phyloP scores from a whole-genome alignment of 2,888 invertebrate genomes.

The Hirtodrosophila trivittata region DNA sequence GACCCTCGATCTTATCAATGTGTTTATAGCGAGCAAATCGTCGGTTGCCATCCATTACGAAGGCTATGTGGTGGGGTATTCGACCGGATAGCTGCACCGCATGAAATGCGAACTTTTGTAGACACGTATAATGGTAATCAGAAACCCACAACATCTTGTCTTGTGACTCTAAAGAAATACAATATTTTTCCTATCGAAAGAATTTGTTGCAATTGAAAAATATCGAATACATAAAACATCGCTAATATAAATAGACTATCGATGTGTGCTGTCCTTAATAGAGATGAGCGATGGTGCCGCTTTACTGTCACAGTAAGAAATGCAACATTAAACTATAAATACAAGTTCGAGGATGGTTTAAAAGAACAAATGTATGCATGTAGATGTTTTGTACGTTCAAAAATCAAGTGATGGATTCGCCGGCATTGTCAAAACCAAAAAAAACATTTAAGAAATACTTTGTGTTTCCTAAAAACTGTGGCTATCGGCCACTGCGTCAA shows the following conservation, averaged over 20 bases:
- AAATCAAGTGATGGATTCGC: slow-evolving; percentile 19
- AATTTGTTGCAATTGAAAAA: slow-evolving; percentile 11
- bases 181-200: slow-evolving; percentile 22
- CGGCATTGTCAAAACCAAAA: slow-evolving; percentile 21
- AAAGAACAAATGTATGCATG: too few relatives aligned
- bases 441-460: slow-evolving; percentile 53
- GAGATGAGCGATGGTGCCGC: too few relatives aligned
- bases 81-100: slow-evolving; percentile 90
- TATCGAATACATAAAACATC: slow-evolving; percentile 25
- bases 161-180: slow-evolving; percentile 31
- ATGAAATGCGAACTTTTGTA: slow-evolving; percentile 89
- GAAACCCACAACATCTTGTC: slow-evolving; percentile 90
- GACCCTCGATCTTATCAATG: slow-evolving; percentile 90
- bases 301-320: too few relatives aligned
- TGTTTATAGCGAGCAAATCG: slow-evolving; percentile 93
- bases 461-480: slow-evolving; percentile 55
- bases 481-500: slow-evolving; percentile 63
- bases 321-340: too few relatives aligned
- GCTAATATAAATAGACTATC: too few relatives aligned
- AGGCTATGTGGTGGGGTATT: slow-evolving; percentile 95
- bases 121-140: slow-evolving; percentile 89
- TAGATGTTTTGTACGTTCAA: too few relatives aligned
- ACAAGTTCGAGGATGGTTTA: too few relatives aligned
- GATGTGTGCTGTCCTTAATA: too few relatives aligned
- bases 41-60: slow-evolving; percentile 99